A percentile compares a stretch with the other conserved stretches of the same genome.
Evolutionary conservation across 2,797 vertebrate species (phyloP).

Genomic region (Acanthiza pusilla): DNA sequence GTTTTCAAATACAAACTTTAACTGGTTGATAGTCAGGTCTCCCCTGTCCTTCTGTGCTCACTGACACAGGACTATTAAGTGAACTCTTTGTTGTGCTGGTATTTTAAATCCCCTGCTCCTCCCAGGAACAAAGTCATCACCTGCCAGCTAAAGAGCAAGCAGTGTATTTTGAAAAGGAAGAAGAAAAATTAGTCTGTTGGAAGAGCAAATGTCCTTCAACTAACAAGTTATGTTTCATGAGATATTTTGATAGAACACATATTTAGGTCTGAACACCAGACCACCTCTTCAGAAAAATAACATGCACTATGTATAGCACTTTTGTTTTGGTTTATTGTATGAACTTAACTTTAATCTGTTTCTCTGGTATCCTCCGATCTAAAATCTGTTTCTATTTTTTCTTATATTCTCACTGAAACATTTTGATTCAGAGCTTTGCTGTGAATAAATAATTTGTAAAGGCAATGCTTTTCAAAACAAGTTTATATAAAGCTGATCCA

Average conservation of each 20-base stretch:
- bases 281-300: neutral
- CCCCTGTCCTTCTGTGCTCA: neutral
- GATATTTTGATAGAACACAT: neutral
- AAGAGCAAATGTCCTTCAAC: neutral
- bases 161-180: neutral
- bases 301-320: accelerated
- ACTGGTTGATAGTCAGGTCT: neutral
- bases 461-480: neutral
- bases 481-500: neutral
- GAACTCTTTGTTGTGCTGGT: neutral
- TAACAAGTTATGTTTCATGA: neutral
- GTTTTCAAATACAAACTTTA: neutral
- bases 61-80: neutral
- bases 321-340: neutral
- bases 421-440: neutral
- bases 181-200: neutral
- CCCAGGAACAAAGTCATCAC: neutral
- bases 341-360: neutral
- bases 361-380: neutral
- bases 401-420: neutral
- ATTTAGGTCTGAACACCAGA: neutral
- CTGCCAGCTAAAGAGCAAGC: neutral
- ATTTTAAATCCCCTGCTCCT: neutral
- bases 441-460: neutral
- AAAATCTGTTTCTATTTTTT: neutral